These are phyloP conservation scores for Euclidia mi DNA, from an alignment of 2,888 invertebrate genomes.

Conservation along the genomic window DNA sequence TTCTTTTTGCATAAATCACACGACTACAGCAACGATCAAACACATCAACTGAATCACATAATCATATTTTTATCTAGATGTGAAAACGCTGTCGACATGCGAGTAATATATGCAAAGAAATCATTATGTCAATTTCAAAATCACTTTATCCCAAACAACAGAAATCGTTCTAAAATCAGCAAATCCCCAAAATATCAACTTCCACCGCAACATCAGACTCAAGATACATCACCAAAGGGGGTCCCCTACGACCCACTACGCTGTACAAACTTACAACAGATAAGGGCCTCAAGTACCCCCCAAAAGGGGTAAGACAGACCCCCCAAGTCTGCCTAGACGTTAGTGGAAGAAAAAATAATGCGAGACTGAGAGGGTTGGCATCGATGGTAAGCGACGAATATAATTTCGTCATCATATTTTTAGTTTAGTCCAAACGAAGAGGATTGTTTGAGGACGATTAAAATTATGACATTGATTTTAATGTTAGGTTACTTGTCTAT, in stretches of 20 bases:
- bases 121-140: no score
- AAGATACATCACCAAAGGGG: constrained; percentile 87
- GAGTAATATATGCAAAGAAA: no score
- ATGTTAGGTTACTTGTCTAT: no score
- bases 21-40: no score
- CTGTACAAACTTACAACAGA: constrained; percentile 89
- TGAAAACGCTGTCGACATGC: no score
- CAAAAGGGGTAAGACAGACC: constrained; percentile 88
- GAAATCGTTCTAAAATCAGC: no score
- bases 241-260: constrained; percentile 88
- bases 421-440: constrained; percentile 29
- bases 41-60: no score
- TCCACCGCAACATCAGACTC: constrained; percentile 77
- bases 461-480: no score
- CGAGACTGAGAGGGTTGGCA: constrained; percentile 70
- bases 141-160: no score
- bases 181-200: constrained; percentile 38
- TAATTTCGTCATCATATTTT: constrained; percentile 56
- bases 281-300: constrained; percentile 88
- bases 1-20: no score
- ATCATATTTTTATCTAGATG: no score
- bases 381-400: constrained; percentile 51
- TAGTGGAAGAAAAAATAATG: constrained; percentile 86
- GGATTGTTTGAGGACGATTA: no score
- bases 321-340: constrained; percentile 83